Base-by-base conservation (phyloP, 2,888 invertebrate species). In the Apamea monoglypha region DNA sequence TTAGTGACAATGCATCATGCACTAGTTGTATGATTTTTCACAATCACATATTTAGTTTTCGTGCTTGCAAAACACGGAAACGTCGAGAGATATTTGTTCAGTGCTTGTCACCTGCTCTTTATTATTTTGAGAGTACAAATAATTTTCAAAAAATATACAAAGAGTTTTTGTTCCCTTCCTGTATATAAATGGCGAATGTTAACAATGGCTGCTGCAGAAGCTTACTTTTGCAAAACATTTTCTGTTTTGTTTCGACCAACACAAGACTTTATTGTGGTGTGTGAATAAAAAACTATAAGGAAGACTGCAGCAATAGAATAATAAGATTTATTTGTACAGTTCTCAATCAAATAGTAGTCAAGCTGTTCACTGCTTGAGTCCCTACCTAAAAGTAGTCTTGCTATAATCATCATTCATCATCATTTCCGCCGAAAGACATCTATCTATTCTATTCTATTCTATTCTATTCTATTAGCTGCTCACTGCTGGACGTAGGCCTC, bases 161-260 rank as follows among this genome's bases (percentile, higher is more conserved):
- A 74, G n/a, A 44, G 25, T 29, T 53, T 16, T 16, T 18, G 59
- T 78, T 36, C 50, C 50, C 70, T 86, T 87, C 78, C 88, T 79
- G 67, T 84, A 56, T 75, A 72, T 68, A 71, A 85, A 81, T 68
- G 75, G 63, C 10, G 5, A 29, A 21, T n/a, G n/a, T 83, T 71
- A 74, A 88, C 88, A 88, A 87, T 86, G 87, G 83, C 6, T 2
- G 32, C 25, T 44, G 36, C 61, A 53, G 63, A 64, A 75, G 40
- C 68, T 67, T 59, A 74, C 50, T 79, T 83, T 86, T 66, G 56
- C 68, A 78, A 78, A 84, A 80, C 87, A 88, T 53, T 56, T 69
- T 53, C 56, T 78, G 79, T 84, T 80, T 86, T 86, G 77, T 78
- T 61, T 78, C 32, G 44, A 50, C 18, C 16, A 61, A 25, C 36